These are phyloP conservation scores for Polypedilum pembai DNA, from an alignment of 1,140 invertebrate species.

Conservation along the genomic window DNA sequence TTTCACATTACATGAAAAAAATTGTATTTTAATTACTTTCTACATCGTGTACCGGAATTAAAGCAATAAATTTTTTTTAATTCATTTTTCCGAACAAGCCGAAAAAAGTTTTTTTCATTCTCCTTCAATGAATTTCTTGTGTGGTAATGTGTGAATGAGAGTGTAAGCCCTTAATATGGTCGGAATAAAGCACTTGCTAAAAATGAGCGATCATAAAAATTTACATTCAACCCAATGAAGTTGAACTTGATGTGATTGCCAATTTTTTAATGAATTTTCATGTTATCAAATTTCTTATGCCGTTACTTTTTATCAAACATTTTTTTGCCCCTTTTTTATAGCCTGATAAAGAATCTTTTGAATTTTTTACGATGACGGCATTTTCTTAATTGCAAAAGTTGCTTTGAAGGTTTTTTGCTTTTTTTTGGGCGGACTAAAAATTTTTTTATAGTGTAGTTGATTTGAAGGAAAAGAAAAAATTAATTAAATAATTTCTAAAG, in stretches of 20 bases:
- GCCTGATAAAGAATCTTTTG: constrained; percentile 10
- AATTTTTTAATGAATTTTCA: constrained; percentile 23
- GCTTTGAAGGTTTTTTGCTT: background rate
- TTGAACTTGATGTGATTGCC: background rate
- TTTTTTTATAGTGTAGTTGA: too few relatives aligned
- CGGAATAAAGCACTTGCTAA: constrained; percentile 5
- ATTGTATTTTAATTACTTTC: too few relatives aligned
- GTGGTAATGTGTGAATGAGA: too few relatives aligned
- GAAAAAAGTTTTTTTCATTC: too few relatives aligned
- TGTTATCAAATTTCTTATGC: constrained; percentile 13
- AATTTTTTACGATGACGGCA: background rate
- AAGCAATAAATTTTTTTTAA: too few relatives aligned
- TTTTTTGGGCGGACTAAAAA: background rate
- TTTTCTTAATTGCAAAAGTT: background rate
- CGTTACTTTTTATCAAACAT: background rate
- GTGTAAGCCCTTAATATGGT: background rate
- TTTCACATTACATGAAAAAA: too few relatives aligned
- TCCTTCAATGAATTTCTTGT: too few relatives aligned
- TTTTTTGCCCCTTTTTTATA: constrained; percentile 1
- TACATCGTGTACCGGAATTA: too few relatives aligned
- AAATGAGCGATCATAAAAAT: background rate
- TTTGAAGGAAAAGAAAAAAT: too few relatives aligned
- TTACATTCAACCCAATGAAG: constrained; percentile 15
- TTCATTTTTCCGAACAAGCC: too few relatives aligned
- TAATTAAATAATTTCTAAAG: too few relatives aligned